Conservation (phyloP, 2,888 invertebrate species). For the Sarcophaga variegata region DNA sequence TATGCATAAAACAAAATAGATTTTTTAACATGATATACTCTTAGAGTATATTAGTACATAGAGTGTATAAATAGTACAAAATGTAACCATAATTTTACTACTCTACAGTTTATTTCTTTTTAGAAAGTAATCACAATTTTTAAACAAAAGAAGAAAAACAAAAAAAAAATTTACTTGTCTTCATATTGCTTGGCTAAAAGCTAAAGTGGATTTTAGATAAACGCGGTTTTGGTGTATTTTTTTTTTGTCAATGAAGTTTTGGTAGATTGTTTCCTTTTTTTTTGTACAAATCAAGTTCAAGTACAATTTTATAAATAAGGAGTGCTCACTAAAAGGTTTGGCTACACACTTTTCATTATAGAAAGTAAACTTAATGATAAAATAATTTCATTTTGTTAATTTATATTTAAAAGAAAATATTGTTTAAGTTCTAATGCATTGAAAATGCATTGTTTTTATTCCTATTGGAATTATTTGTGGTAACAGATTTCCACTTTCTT, state of each 20-base stretch:
- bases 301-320: constrained; percentile 33
- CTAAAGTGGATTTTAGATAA: constrained; percentile 9
- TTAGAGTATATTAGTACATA: background rate
- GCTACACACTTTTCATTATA: too few species aligned
- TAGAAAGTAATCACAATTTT: constrained; percentile 58
- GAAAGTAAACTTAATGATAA: too few species aligned
- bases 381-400: background rate
- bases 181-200: background rate
- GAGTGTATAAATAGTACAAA: constrained; percentile 23
- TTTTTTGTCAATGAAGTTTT: constrained; percentile 47
- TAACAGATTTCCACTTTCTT: background rate
- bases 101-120: constrained; percentile 21
- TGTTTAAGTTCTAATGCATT: too few species aligned
- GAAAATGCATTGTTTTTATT: too few species aligned
- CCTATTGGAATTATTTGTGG: too few species aligned
- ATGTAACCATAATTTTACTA: constrained; percentile 43
- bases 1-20: constrained; percentile 35
- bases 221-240: constrained; percentile 11
- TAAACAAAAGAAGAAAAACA: constrained; percentile 23
- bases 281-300: constrained; percentile 47
- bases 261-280: background rate
- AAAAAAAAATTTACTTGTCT: background rate
- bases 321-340: background rate
- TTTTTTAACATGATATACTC: constrained; percentile 39
- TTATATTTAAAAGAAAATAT: background rate